Evolutionary conservation across 2,888 invertebrate species (phyloP), one percentile per base, ranked within the genome.

Genomic region (Eutolmus rufibarbis): DNA sequence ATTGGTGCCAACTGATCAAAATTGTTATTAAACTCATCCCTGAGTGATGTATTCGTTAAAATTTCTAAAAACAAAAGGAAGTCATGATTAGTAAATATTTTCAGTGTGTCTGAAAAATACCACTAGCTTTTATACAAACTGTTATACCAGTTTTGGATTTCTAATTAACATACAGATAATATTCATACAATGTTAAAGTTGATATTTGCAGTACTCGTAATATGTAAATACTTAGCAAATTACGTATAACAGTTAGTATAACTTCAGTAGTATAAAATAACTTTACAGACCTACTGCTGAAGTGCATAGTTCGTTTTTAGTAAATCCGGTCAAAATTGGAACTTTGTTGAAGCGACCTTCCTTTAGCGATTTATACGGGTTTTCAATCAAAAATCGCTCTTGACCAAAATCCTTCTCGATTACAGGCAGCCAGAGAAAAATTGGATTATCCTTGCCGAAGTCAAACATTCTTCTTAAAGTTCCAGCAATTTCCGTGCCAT

Each of bases 1-100:
- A 94, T 93, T 0, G 95, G 94, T 0, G 94, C 93, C n/a, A 93
- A 87, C 84, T 89, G 91, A 3, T 93, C 91, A 91, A 94, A 94
- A 16, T 94, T 90, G 8, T 91, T 90, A 87, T 93, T 92, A 74
- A 94, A 90, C 56, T 93, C 90, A 3, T 91, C 89, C 14, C 92
- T 90, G 28, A 93, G 89, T 0, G 92, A 91, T 31, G 91, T 90
- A 88, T 94, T 93, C 4, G 90, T 89, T 8, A 92, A 88, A 23
- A 93, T 90, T 89, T 89, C 89, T 89, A 14, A 0, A 87, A 57
- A 88, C 14, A 19, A 1, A 87, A 51, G 7, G 87, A 14, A 34
- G 78, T 28, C 28, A 19, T 9, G 34, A 43, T 23, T 74, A 40
- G 1, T 31, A 16, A 9, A 19, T 16, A n/a, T 81, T 51, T 31